Evolutionary conservation across 2,113 vertebrate genomes (phyloP).

Genomic region (Rafetus swinhoei): DNA sequence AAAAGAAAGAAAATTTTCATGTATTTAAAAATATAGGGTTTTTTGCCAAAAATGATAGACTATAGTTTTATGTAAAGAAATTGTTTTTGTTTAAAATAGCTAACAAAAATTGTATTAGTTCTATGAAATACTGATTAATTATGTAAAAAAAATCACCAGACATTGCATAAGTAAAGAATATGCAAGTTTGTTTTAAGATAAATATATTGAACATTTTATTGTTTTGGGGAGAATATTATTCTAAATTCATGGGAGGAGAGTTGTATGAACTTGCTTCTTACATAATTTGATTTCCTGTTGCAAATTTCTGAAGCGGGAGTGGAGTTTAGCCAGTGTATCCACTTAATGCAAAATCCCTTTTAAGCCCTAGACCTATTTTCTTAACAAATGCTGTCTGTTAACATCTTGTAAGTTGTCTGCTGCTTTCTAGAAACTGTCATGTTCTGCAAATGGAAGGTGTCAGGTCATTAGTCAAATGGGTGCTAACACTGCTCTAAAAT

Average conservation of each 20-base stretch:
- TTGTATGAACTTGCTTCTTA: neutral
- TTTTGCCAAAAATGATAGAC: neutral
- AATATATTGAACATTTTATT: neutral
- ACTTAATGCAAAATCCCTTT: neutral
- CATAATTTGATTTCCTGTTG: neutral
- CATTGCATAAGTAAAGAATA: neutral
- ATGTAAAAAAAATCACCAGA: neutral
- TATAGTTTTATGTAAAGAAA: neutral
- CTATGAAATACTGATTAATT: neutral
- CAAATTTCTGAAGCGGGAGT: neutral
- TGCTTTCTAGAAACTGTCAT: slow-evolving; percentile 11
- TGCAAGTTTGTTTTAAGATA: neutral
- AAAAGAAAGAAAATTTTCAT: neutral
- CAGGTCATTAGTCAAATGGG: slow-evolving; percentile 2
- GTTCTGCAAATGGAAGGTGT: neutral
- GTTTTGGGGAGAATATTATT: neutral
- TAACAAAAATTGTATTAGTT: neutral
- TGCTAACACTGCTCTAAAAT: neutral
- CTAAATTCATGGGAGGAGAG: neutral
- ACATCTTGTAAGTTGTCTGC: neutral
- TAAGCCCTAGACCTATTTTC: neutral
- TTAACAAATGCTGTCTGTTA: neutral
- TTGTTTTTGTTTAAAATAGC: neutral
- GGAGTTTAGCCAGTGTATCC: neutral
- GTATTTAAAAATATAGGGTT: neutral